Base-by-base conservation (phyloP, 2,888 invertebrate genomes). In the Amblyteles armatorius region DNA sequence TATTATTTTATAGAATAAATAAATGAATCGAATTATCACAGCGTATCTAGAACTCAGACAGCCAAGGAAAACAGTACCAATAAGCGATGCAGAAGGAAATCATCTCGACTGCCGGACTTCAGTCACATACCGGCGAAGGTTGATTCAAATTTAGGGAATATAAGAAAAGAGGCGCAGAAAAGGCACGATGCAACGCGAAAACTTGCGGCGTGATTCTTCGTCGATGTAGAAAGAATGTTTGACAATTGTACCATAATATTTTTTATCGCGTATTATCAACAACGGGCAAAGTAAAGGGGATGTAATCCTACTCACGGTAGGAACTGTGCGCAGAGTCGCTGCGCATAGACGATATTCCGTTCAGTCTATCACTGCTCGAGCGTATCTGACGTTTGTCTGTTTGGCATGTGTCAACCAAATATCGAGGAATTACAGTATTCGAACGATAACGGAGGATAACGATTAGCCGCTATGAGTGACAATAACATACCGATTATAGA, bases 401-500 rank as follows among this genome's bases (percentile, higher is more conserved):
- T 67, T 77, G 69, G 44, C 74, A 69, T 72, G 57, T 79, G 55
- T 76, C 71, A 72, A 63, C 40, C n/a, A 22, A 16, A 68, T 48
- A 60, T 52, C 29, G 26, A 63, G 26, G 33, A 29, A 52, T 52
- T 6, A 52, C 52, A 50, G 52, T 7, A 40, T 63, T 71, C 36
- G 44, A 33, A 33, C 69, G 11, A 13, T 11, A 36, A 44, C 11
- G 9, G 50, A 40, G 60, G 60, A 78, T 26, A 76, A 50, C 6
- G 26, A 65, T 68, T 50, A 69, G 16, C 50, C 60, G 90, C 82
- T 40, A 94, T 94, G 94, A 91, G 90, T 83, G 93, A 93, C 76
- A 92, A 90, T 85, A 92, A 91, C 82, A 90, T 93, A 79, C 93
- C 94, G 63, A 93, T 94, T 82, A 93, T 94, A 83, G 94, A 93